Evolutionary conservation across 2,113 vertebrate genomes (phyloP), one percentile per base, ranked within the genome.

Genomic region (Calyptomena viridis): DNA sequence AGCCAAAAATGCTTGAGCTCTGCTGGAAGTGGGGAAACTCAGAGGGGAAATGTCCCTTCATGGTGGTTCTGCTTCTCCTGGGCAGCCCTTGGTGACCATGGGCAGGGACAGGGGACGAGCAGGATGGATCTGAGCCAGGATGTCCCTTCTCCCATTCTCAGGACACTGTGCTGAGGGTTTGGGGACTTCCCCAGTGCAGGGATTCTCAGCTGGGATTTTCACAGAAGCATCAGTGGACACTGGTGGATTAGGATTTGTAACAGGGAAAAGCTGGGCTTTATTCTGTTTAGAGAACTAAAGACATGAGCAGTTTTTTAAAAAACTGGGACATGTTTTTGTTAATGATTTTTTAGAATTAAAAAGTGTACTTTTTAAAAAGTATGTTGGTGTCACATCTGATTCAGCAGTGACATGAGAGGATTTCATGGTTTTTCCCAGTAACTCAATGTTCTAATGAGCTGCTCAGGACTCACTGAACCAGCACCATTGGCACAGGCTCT

Each of bases 311-410:
- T 22, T 60, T 80, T 78, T 71, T 15, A 33, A 44, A 88, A 86
- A 95, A 63, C 79, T 94, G 66, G 93, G 91, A 59, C 89, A 68
- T 0, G 0, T 67, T 49, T 93, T 86, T 90, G 72, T 88, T 83
- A 94, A 84, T 37, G 80, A 9, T 37, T 60, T 53, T 77, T 91
- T 72, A 49, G 64, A 47, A 92, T 89, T 90, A 30, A 86, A 83
- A 89, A 78, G 67, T 87, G 47, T 58, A 59, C 47, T 28, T 92
- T 88, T 81, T 40, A 78, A 83, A 86, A 87, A 71, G 60, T 10
- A 28, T 52, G 42, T 39, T 84, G 47, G 27, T 74, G 79, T 82
- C 72, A 35, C 60, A 47, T 67, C 23, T 50, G 50, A 53, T 77
- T 91, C 63, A 80, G 52, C 49, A 40, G 60, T 4, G 56, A 74